phyloP scores from a whole-genome alignment of 2,888 invertebrate species.

The Oxyteleia sp. region DNA sequence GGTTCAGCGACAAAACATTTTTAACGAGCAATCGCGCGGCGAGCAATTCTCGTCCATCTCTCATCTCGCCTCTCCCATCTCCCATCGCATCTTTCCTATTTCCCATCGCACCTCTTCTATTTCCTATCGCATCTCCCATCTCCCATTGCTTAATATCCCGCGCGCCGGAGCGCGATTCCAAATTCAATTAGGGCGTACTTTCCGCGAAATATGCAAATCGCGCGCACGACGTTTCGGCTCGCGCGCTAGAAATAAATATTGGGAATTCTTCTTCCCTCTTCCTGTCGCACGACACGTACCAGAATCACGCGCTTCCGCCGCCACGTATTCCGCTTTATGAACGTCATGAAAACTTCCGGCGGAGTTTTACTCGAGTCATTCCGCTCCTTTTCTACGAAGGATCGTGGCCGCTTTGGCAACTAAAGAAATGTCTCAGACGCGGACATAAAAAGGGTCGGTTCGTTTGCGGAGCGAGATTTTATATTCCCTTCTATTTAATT shows the following conservation, averaged over 20 bases:
- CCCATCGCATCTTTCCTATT: too few relatives aligned
- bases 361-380: too few relatives aligned
- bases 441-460: too few relatives aligned
- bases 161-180: constrained; percentile 7
- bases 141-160: not conserved
- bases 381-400: too few relatives aligned
- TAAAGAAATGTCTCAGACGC: too few relatives aligned
- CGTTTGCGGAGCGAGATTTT: not conserved
- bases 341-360: too few relatives aligned
- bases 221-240: constrained; percentile 10
- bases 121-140: too few relatives aligned
- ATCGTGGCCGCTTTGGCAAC: too few relatives aligned
- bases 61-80: too few relatives aligned
- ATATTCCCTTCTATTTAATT: constrained; percentile 25
- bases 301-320: constrained; percentile 56
- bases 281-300: constrained; percentile 13
- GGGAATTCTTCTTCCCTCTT: constrained; percentile 12
- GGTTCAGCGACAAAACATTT: constrained; percentile 1
- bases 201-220: constrained; percentile 7
- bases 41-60: constrained; percentile 1
- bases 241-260: constrained; percentile 40
- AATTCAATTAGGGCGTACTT: constrained; percentile 69
- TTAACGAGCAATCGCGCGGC: not conserved
- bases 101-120: too few relatives aligned
- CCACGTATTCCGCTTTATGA: constrained; percentile 56